Conservation (phyloP, 2,888 invertebrate genomes). For the Polylopha cassiicola region DNA sequence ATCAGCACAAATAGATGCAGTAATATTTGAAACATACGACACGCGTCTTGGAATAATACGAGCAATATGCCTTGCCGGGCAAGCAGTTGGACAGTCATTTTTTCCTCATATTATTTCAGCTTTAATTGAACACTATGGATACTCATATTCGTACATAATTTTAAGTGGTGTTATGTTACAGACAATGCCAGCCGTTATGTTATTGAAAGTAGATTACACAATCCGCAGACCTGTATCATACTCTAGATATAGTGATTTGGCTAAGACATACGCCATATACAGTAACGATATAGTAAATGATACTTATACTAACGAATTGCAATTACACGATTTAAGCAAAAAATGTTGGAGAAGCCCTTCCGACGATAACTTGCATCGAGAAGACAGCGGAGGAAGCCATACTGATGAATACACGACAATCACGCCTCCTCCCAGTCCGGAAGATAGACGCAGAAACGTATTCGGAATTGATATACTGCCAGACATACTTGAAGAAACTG, state of each 20-base stretch:
- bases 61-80: constrained; percentile 59
- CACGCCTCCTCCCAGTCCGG: constrained; percentile 67
- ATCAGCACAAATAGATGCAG: constrained; percentile 68
- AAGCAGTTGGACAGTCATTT: constrained; percentile 63
- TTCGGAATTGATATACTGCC: constrained; percentile 73
- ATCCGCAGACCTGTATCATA: constrained; percentile 47
- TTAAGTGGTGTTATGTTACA: constrained; percentile 62
- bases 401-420: constrained; percentile 48
- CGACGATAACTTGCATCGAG: constrained; percentile 55
- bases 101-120: constrained; percentile 65
- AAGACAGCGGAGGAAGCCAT: constrained; percentile 38
- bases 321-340: constrained; percentile 58
- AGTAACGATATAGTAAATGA: constrained; percentile 49
- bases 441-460: constrained; percentile 65
- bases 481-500: constrained; percentile 73
- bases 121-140: constrained; percentile 58
- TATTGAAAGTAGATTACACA: constrained; percentile 52
- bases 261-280: constrained; percentile 59
- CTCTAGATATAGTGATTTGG: constrained; percentile 58
- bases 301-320: constrained; percentile 56
- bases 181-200: constrained; percentile 57
- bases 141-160: constrained; percentile 53
- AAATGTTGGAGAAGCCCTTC: constrained; percentile 71
- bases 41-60: constrained; percentile 53
- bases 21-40: constrained; percentile 69